A percentile compares a stretch with the other conserved stretches of the same genome.
phyloP scores from a whole-genome alignment of 2,797 vertebrate genomes.

The Acanthopagrus latus region DNA sequence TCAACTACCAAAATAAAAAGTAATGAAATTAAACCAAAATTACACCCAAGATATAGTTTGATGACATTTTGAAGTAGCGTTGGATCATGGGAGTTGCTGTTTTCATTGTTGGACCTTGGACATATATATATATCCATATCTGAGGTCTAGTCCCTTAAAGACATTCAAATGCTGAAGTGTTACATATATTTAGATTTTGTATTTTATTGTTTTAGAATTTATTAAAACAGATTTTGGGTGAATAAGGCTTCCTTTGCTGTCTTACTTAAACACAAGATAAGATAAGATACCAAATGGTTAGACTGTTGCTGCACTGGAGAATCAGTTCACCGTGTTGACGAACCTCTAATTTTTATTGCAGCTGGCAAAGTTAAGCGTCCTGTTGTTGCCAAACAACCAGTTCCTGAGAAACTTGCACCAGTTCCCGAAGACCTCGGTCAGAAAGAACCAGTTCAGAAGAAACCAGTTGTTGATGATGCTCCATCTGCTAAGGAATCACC shows the following conservation, averaged over 20 bases:
- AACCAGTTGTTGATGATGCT: slow-evolving; percentile 28
- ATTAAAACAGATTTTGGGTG: background rate
- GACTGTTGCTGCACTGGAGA: slow-evolving; percentile 2
- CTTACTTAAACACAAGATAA: background rate
- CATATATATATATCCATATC: too few species aligned
- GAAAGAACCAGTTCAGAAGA: slow-evolving; percentile 20
- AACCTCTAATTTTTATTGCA: slow-evolving; percentile 22
- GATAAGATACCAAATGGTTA: background rate
- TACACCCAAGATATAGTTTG: too few species aligned
- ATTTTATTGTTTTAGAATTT: slow-evolving; percentile 1
- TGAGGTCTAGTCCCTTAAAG: too few species aligned
- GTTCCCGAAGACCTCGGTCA: background rate
- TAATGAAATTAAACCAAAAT: too few species aligned
- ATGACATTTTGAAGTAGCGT: too few species aligned
- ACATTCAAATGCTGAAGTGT: too few species aligned
- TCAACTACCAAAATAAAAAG: background rate
- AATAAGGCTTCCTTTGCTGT: background rate
- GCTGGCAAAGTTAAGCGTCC: slow-evolving; percentile 10
- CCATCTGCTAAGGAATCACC: slow-evolving; percentile 1
- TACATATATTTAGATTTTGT: background rate
- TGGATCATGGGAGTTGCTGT: too few species aligned
- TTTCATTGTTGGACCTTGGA: too few species aligned
- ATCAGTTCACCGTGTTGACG: background rate
- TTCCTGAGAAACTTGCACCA: background rate
- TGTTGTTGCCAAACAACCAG: slow-evolving; percentile 16